Conservation (phyloP, 2,888 invertebrate species). For the Melinaea marsaeus region DNA sequence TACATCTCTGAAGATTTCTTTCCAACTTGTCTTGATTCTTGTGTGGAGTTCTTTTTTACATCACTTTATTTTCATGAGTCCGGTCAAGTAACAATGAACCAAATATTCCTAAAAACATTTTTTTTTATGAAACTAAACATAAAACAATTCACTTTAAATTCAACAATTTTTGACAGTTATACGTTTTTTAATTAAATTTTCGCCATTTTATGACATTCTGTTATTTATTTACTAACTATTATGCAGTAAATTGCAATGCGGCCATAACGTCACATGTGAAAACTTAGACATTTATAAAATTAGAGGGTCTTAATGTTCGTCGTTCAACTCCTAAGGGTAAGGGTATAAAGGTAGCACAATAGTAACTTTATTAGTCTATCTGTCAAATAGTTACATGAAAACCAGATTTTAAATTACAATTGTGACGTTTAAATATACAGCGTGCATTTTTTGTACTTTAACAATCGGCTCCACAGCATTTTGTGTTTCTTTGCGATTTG, state of each 20-base stretch:
- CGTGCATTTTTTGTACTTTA: no score
- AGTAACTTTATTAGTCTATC: no score
- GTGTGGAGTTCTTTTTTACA: neutral
- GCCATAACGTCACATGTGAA: neutral
- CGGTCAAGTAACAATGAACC: no score
- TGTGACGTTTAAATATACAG: no score
- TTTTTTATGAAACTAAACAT: neutral
- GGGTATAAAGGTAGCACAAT: no score
- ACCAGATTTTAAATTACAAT: no score
- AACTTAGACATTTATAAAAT: no score
- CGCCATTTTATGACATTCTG: neutral
- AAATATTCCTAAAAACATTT: neutral
- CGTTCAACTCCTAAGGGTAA: no score
- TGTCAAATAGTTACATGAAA: no score
- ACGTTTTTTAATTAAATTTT: neutral
- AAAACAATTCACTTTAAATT: neutral
- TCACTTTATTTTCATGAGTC: neutral
- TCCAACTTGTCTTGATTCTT: neutral
- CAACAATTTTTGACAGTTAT: neutral
- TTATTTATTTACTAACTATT: neutral
- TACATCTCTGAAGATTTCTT: slow-evolving; percentile 1
- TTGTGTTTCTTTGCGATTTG: no score
- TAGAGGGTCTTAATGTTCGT: no score
- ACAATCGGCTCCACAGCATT: no score
- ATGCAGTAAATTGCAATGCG: neutral